These are phyloP conservation scores for Scyliorhinus canicula DNA, from an alignment of 2,797 vertebrate species.

Conservation along the genomic window DNA sequence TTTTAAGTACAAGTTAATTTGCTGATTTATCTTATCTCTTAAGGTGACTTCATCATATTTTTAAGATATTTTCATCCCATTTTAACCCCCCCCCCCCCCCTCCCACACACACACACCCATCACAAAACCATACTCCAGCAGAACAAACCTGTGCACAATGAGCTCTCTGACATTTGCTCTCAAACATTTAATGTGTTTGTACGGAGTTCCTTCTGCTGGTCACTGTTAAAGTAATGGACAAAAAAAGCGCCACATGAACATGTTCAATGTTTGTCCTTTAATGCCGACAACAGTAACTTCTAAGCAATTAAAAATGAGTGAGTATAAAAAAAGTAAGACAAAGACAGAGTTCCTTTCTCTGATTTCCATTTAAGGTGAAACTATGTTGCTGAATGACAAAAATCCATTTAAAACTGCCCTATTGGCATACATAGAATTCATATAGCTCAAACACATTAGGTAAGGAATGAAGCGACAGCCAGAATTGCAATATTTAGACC, in stretches of 20 bases:
- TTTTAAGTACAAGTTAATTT: constrained; percentile 7
- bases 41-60: neutral
- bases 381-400: neutral
- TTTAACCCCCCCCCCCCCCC: neutral
- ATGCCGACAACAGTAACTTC: neutral
- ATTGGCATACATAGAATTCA: neutral
- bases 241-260: neutral
- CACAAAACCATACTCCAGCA: neutral
- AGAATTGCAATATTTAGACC: constrained; percentile 37
- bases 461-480: constrained; percentile 28
- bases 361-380: constrained; percentile 17
- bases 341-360: neutral
- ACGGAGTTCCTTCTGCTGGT: neutral
- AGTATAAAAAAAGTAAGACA: neutral
- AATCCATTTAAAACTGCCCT: constrained; percentile 15
- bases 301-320: constrained; percentile 5
- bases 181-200: too few species aligned
- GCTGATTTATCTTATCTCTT: neutral
- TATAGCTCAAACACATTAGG: constrained; percentile 19
- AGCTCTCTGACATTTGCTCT: neutral
- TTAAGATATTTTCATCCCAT: neutral
- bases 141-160: neutral
- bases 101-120: too few species aligned
- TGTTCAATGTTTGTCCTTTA: constrained; percentile 6
- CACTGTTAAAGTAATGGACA: neutral